Percentiles rank a stretch among this genome's conserved stretches.
Evolutionary conservation across 2,797 vertebrate species (phyloP).

Genomic region (Rhinophrynus dorsalis): DNA sequence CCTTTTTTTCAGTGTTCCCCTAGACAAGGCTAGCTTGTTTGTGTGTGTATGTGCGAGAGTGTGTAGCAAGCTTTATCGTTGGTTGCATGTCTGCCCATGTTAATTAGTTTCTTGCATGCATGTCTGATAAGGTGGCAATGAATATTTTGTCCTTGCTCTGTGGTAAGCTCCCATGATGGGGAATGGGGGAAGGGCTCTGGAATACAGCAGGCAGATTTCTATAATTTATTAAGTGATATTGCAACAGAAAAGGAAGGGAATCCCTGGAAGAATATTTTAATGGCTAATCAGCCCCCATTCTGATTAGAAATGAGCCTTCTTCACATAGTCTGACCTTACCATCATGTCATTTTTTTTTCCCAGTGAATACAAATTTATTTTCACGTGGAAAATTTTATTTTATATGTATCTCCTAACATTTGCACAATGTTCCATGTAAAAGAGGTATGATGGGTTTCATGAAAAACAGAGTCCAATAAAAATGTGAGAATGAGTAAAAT

Average conservation of each 20-base stretch:
- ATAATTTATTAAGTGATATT: conserved; percentile 58
- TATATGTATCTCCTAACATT: too few species aligned
- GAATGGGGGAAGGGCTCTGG: conserved; percentile 44
- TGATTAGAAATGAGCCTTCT: not conserved
- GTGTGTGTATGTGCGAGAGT: conserved; percentile 63
- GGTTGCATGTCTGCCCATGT: conserved; percentile 81
- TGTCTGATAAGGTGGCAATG: conserved; percentile 86
- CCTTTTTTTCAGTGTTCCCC: conserved; percentile 74
- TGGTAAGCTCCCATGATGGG: conserved; percentile 61
- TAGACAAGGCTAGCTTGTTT: conserved; percentile 84
- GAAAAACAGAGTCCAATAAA: too few species aligned
- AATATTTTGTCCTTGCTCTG: conserved; percentile 68
- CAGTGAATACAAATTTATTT: too few species aligned
- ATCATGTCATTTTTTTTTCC: too few species aligned
- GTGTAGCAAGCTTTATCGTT: conserved; percentile 72
- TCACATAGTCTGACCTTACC: not conserved
- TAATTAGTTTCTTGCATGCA: conserved; percentile 92
- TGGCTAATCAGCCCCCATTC: not conserved
- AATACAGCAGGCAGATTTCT: conserved; percentile 52
- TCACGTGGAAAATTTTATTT: too few species aligned
- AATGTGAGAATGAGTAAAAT: too few species aligned
- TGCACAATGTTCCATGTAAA: too few species aligned
- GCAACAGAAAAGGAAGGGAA: conserved; percentile 48
- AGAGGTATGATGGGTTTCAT: too few species aligned
- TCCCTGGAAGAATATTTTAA: conserved; percentile 6